Evolutionary conservation across 1,140 invertebrate species (phyloP).

Genomic region (Bacillus rossius): DNA sequence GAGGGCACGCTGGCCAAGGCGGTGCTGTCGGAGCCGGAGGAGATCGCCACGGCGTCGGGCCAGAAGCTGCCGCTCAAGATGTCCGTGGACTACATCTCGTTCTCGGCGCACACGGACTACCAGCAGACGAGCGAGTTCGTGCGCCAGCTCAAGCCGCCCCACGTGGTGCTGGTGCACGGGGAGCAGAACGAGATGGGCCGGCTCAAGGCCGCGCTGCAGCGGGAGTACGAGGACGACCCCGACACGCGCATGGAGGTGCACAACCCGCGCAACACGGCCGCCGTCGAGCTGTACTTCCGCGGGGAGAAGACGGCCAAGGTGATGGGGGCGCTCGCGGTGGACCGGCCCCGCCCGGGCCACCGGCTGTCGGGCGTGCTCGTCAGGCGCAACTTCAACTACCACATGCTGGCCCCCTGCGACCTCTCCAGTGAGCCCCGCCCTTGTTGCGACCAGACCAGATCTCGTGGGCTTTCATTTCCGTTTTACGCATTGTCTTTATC

Average conservation of each 20-base stretch:
- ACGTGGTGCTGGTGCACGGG: conserved; percentile 96
- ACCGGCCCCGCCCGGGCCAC: conserved; percentile 70
- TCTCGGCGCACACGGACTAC: conserved; percentile 99
- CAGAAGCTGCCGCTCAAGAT: conserved; percentile 95
- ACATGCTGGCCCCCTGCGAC: conserved; percentile 87
- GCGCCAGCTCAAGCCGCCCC: conserved; percentile 85
- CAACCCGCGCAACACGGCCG: conserved; percentile 94
- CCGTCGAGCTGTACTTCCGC: conserved; percentile 88
- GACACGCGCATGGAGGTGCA: conserved; percentile 87
- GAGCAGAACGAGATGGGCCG: conserved; percentile 99
- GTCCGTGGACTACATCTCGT: conserved; percentile 99
- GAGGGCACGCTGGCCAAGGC: conserved; percentile 98
- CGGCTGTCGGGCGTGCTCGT: conserved; percentile 90
- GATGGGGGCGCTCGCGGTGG: conserved; percentile 85
- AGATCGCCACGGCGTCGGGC: conserved; percentile 91
- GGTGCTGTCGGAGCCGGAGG: conserved; percentile 96
- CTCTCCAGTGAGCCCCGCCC: conserved; percentile 63
- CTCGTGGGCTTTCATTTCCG: too few species aligned
- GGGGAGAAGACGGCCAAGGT: conserved; percentile 98
- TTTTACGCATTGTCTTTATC: too few species aligned
- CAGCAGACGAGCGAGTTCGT: conserved; percentile 99
- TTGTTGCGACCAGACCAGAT: too few species aligned
- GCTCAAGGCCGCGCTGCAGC: conserved; percentile 86
- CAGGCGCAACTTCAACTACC: conserved; percentile 98
- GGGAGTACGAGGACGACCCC: conserved; percentile 90